Conservation (phyloP, 2,113 vertebrate species). For the Tamias sibiricus region DNA sequence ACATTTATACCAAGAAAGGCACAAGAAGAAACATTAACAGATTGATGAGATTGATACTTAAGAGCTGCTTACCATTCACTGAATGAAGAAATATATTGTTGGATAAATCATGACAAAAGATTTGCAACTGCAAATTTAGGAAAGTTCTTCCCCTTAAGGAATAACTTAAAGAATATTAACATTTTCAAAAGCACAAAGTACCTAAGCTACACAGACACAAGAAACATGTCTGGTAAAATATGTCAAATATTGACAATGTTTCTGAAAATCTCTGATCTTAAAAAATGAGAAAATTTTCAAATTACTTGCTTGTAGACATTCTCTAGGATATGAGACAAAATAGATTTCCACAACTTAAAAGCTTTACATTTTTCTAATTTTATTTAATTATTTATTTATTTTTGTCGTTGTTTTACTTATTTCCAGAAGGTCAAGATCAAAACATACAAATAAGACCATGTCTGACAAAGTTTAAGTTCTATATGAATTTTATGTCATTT, state of each 20-base stretch:
- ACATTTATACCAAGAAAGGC: not conserved
- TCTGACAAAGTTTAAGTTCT: conserved; percentile 4
- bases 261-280: not conserved
- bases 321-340: not conserved
- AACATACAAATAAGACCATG: not conserved
- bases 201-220: not conserved
- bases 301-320: not conserved
- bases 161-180: not conserved
- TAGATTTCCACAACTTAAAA: not conserved
- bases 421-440: not conserved
- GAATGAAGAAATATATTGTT: not conserved
- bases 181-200: not conserved
- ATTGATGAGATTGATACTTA: not conserved
- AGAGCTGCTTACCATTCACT: not conserved
- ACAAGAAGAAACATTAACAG: not conserved
- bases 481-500: not conserved
- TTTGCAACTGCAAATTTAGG: not conserved
- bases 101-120: not conserved
- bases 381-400: not conserved
- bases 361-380: not conserved
- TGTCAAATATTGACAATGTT: not conserved
- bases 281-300: not conserved
- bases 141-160: not conserved
- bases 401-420: not conserved
- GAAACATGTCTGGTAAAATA: not conserved